These are phyloP conservation scores for Hiodon tergisus DNA, from an alignment of 2,113 vertebrate species.

Conservation along the genomic window DNA sequence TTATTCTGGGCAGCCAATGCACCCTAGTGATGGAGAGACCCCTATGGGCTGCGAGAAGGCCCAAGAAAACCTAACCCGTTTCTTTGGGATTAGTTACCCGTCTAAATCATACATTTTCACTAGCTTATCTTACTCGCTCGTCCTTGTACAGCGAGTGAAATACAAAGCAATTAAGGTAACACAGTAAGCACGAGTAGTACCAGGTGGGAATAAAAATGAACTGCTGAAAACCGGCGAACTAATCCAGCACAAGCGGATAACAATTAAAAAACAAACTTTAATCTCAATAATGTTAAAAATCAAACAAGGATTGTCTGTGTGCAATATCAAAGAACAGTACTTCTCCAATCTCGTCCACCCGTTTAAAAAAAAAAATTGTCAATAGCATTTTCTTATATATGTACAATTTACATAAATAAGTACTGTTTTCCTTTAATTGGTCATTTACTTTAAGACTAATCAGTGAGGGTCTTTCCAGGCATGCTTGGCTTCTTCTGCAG, in stretches of 20 bases:
- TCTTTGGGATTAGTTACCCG: too few species aligned
- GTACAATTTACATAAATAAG: not conserved
- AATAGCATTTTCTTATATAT: conserved; percentile 11
- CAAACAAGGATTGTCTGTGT: conserved; percentile 49
- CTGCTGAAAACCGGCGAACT: not conserved
- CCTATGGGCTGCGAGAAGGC: too few species aligned
- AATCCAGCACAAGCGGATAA: conserved; percentile 16
- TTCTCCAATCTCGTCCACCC: not conserved
- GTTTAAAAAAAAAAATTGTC: conserved; percentile 15
- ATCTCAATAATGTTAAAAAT: conserved; percentile 20
- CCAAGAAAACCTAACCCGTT: too few species aligned
- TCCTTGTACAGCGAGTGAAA: not conserved
- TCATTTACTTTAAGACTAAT: conserved; percentile 63
- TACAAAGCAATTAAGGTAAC: not conserved
- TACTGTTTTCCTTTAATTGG: conserved; percentile 34
- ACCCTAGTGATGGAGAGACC: too few species aligned
- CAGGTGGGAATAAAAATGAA: not conserved
- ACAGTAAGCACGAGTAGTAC: not conserved
- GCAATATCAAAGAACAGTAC: conserved; percentile 41
- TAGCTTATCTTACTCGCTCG: not conserved
- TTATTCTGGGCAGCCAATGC: too few species aligned
- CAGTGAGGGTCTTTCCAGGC: conserved; percentile 38
- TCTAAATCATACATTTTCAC: not conserved
- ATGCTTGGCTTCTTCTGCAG: conserved; percentile 23
- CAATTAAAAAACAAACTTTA: conserved; percentile 17